Base-by-base conservation (phyloP, 2,797 vertebrate species). In the Phylloscopus collybita region DNA sequence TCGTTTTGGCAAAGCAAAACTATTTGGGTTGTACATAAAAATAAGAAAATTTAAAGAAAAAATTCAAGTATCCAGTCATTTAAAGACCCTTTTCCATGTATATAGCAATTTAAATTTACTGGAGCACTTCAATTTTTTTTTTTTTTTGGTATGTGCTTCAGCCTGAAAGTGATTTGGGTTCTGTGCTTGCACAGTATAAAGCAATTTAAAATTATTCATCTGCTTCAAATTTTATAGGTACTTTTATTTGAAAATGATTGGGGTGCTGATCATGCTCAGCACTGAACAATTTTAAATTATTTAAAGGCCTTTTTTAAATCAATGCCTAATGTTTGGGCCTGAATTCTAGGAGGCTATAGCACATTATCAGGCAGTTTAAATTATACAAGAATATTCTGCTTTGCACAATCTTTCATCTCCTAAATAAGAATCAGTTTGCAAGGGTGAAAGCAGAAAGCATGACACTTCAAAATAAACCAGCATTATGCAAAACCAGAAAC, bases 121-220 rank as follows among this genome's bases (percentile, higher is more conserved):
- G 11, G 66, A 94, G 50, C 20, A 91, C 65, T 93, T 95, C 29
- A 45, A 17, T 17, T 6, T 57, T 47, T 38, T 23, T 30, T 12
- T 56, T 59, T 59, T 34, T 57, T 34, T 45, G 30, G 0, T 26
- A 80, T 85, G 26, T 65, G 30, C 65, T 93, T 94, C 86, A 90
- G 25, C 66, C 74, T 96, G 66, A 56, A 94, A 94, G 67, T 86
- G 91, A 97, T 22, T 90, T 23, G 86, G 75, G 80, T 92, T 95
- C 93, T 93, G 79, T 17, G 54, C 85, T 73, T 91, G 80, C 69
- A 84, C 67, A 23, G 19, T 83, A 78, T 65, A 85, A 95, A 88
- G 62, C 72, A 96, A 96, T 95, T 95, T 95, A 80, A 97, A 96
- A 95, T 94, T 95, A 97, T 92, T 94, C 78, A 90, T 91, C 83